phyloP scores from a whole-genome alignment of 1,140 invertebrate species.

The Zophobas morio region DNA sequence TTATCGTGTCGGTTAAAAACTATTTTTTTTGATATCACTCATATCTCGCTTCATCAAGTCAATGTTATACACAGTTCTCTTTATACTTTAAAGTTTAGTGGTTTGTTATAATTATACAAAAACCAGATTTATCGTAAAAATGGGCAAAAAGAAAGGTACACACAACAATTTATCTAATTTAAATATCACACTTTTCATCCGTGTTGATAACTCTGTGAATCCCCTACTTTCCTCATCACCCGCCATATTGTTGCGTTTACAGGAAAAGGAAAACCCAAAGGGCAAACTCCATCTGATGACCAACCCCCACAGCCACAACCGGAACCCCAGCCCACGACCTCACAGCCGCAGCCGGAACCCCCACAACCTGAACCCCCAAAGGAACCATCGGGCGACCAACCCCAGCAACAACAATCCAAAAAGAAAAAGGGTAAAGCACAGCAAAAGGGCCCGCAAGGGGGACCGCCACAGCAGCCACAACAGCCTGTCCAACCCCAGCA shows the following conservation, averaged over 20 bases:
- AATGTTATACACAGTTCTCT: too few relatives aligned
- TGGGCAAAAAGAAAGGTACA: constrained; percentile 32
- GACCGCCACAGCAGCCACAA: constrained; percentile 23
- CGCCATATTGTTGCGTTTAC: not conserved
- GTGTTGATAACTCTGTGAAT: not conserved
- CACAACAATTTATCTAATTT: not conserved
- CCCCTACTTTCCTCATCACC: not conserved
- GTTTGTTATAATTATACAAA: not conserved
- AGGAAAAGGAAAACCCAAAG: constrained; percentile 25
- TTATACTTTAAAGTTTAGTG: too few relatives aligned
- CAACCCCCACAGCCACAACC: not conserved
- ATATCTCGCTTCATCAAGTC: too few relatives aligned
- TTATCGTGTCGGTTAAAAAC: too few relatives aligned
- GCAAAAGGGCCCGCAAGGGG: not conserved
- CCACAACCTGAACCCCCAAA: not conserved
- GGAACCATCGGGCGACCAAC: not conserved
- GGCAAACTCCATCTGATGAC: not conserved
- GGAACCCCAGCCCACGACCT: constrained; percentile 7
- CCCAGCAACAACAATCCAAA: constrained; percentile 19
- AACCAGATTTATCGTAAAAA: not conserved
- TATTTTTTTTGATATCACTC: too few relatives aligned
- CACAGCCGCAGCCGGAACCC: constrained; percentile 17
- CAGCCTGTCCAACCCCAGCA: constrained; percentile 9
- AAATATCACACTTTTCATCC: not conserved
- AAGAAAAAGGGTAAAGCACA: not conserved